phyloP scores from a whole-genome alignment of 2,113 vertebrate species.

The Syngnathoides biaculeatus region DNA sequence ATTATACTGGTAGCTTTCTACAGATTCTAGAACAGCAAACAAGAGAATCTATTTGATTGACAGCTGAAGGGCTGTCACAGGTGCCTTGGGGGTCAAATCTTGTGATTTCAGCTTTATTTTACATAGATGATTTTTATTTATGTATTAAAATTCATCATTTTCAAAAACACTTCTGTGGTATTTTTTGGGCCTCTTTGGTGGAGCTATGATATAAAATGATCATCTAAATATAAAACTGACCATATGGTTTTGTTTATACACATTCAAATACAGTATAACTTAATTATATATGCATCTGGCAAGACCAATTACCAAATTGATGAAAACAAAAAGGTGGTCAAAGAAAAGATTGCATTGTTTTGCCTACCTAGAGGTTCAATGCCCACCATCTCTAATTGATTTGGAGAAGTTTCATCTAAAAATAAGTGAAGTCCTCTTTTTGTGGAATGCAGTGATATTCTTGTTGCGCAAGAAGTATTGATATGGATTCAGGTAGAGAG shows the following conservation, averaged over 20 bases:
- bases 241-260: conserved; percentile 25
- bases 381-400: conserved; percentile 61
- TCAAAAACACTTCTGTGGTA: no score
- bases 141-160: no score
- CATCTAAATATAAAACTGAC: conserved; percentile 57
- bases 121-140: no score
- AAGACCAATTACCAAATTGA: conserved; percentile 46
- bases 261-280: conserved; percentile 38
- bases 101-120: no score
- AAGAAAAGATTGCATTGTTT: conserved; percentile 13
- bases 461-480: conserved; percentile 42
- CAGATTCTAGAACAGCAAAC: no score
- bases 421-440: conserved; percentile 60
- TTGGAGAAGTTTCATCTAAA: conserved; percentile 55
- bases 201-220: no score
- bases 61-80: no score
- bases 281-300: conserved; percentile 27
- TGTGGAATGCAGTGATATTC: conserved; percentile 47
- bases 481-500: conserved; percentile 55
- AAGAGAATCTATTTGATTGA: no score
- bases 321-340: conserved; percentile 16
- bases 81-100: no score
- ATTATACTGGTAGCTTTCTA: no score
- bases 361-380: conserved; percentile 61
- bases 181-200: no score